A percentile compares a stretch with the other conserved stretches of the same genome.
phyloP scores from a whole-genome alignment of 2,888 invertebrate species.

The Archips crataeganus region DNA sequence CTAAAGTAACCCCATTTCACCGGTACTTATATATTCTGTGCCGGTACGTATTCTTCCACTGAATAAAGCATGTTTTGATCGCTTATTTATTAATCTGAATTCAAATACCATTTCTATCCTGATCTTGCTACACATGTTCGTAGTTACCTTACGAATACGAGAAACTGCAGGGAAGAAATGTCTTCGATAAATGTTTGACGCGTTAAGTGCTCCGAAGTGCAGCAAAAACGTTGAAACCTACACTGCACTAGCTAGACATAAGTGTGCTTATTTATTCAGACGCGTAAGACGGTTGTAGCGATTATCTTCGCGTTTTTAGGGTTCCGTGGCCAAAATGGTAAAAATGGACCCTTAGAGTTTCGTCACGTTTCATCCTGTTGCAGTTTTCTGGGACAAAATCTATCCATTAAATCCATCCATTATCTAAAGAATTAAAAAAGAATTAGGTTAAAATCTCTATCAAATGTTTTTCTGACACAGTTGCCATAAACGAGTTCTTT shows the following conservation, averaged over 20 bases:
- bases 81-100: constrained; percentile 23
- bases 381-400: too few species aligned
- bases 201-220: constrained; percentile 25
- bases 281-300: background rate
- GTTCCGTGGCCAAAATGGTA: too few species aligned
- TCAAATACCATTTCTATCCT: constrained; percentile 29
- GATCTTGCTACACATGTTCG: background rate
- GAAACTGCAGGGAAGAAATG: constrained; percentile 54
- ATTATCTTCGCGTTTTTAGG: too few species aligned
- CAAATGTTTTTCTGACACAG: too few species aligned
- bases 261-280: constrained; percentile 26
- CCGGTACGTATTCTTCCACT: background rate
- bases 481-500: too few species aligned
- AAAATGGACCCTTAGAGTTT: too few species aligned
- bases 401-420: too few species aligned
- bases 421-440: too few species aligned
- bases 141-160: background rate
- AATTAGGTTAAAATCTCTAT: too few species aligned
- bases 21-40: too few species aligned
- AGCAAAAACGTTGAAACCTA: constrained; percentile 28
- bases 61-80: constrained; percentile 18
- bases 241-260: constrained; percentile 15
- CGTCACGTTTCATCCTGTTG: too few species aligned
- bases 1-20: too few species aligned
- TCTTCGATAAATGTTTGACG: constrained; percentile 40